A percentile compares a stretch with the other conserved stretches of the same genome.
Conservation (phyloP, 92 coral and sea anemone genomes). For the Parazoanthus swiftii region DNA sequence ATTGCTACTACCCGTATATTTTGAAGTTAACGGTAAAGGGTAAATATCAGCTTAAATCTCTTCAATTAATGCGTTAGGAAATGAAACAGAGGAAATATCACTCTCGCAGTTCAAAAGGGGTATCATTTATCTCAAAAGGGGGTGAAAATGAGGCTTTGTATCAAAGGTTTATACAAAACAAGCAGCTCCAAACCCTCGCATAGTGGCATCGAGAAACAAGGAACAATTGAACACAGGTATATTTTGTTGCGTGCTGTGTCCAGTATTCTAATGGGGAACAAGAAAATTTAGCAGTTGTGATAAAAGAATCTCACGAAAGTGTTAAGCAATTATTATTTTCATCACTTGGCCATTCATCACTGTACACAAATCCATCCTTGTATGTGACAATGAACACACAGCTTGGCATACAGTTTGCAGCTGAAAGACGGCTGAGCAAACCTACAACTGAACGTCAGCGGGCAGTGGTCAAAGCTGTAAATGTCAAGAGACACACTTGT, state of each 20-base stretch:
- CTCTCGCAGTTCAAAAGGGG: not conserved
- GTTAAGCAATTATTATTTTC: conserved; percentile 28
- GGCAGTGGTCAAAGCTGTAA: conserved; percentile 9
- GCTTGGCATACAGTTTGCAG: conserved; percentile 60
- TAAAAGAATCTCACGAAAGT: conserved; percentile 5
- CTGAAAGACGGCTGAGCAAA: conserved; percentile 84
- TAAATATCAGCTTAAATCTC: not conserved
- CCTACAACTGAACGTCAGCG: conserved; percentile 53
- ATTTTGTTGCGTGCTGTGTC: conserved; percentile 15
- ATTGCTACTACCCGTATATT: too few species aligned
- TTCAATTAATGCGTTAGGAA: not conserved
- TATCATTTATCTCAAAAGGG: conserved; percentile 18
- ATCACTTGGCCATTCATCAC: conserved; percentile 43
- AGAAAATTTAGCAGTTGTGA: conserved; percentile 55
- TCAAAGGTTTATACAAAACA: not conserved
- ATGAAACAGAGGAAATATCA: not conserved
- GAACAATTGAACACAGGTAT: conserved; percentile 22
- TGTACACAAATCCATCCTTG: conserved; percentile 29
- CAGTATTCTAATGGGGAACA: conserved; percentile 42
- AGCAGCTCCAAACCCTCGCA: not conserved
- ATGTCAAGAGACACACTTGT: conserved; percentile 15
- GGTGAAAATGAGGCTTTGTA: not conserved
- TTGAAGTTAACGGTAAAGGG: not conserved
- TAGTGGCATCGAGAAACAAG: not conserved
- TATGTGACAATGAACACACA: conserved; percentile 16